These are phyloP conservation scores for Ligdia adustata DNA, from an alignment of 2,888 invertebrate species.

Conservation along the genomic window DNA sequence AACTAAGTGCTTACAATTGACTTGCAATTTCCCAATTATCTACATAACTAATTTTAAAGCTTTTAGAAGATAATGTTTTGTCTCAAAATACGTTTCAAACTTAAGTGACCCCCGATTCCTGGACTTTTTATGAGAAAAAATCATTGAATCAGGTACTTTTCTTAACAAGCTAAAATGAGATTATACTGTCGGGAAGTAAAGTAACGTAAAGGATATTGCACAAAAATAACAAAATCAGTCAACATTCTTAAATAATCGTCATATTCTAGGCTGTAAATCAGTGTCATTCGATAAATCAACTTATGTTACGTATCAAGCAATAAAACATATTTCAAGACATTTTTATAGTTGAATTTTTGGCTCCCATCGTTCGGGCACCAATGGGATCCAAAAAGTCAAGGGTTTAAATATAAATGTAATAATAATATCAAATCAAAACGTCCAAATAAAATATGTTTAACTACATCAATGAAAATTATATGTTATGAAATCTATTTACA, in stretches of 20 bases:
- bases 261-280: too few species aligned
- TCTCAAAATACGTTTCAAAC: conserved; percentile 24
- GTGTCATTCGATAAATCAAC: too few species aligned
- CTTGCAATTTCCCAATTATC: conserved; percentile 18
- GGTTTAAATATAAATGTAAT: conserved; percentile 12
- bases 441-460: conserved; percentile 43
- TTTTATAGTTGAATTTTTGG: conserved; percentile 32
- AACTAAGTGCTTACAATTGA: background rate
- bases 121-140: conserved; percentile 74
- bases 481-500: conserved; percentile 41
- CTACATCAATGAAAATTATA: conserved; percentile 17
- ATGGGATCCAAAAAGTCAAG: conserved; percentile 43
- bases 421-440: conserved; percentile 28
- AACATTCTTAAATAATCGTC: background rate
- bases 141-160: conserved; percentile 67
- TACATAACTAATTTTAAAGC: background rate
- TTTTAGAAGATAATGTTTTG: conserved; percentile 4
- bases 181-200: conserved; percentile 34
- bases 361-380: conserved; percentile 65
- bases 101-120: conserved; percentile 60
- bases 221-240: background rate
- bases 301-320: too few species aligned
- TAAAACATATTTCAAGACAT: conserved; percentile 38
- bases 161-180: conserved; percentile 47
- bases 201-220: background rate